Percentiles rank a stretch among this genome's conserved stretches.
Evolutionary conservation across 2,888 invertebrate species (phyloP).

Genomic region (Geotrupes spiniger): DNA sequence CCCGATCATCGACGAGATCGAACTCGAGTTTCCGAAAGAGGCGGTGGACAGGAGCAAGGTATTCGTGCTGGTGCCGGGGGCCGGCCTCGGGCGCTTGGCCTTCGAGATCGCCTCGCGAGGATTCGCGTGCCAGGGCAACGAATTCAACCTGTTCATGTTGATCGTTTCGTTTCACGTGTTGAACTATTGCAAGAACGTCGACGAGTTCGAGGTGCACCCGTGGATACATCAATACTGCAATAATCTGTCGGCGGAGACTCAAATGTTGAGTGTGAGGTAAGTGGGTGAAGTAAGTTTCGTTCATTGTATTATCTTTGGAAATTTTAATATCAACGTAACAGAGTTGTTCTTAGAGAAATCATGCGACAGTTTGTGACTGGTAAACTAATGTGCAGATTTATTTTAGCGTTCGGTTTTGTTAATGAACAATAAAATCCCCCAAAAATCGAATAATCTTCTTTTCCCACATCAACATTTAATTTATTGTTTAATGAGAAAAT

Average conservation of each 20-base stretch:
- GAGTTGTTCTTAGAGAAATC: no score
- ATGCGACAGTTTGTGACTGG: no score
- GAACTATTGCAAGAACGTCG: conserved; percentile 73
- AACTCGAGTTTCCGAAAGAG: conserved; percentile 66
- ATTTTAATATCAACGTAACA: no score
- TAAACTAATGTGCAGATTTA: no score
- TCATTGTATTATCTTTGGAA: no score
- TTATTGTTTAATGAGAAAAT: no score
- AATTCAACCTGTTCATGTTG: conserved; percentile 96
- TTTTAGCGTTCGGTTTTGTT: no score
- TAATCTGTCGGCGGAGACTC: conserved; percentile 77
- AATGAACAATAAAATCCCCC: no score
- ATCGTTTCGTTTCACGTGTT: conserved; percentile 94
- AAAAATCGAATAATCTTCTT: no score
- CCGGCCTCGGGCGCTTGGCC: conserved; percentile 91
- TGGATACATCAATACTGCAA: conserved; percentile 96
- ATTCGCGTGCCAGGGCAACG: conserved; percentile 94
- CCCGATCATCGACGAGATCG: conserved; percentile 84
- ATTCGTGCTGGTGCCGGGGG: conserved; percentile 88
- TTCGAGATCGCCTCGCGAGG: conserved; percentile 91
- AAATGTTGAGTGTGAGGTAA: conserved; percentile 63
- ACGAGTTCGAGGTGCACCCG: conserved; percentile 82
- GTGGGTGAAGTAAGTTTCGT: conserved; percentile 16
- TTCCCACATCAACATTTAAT: no score
- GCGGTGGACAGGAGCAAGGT: conserved; percentile 58